These are phyloP conservation scores for Drosophila hamatofila DNA, from an alignment of 2,888 invertebrate species.

Conservation along the genomic window DNA sequence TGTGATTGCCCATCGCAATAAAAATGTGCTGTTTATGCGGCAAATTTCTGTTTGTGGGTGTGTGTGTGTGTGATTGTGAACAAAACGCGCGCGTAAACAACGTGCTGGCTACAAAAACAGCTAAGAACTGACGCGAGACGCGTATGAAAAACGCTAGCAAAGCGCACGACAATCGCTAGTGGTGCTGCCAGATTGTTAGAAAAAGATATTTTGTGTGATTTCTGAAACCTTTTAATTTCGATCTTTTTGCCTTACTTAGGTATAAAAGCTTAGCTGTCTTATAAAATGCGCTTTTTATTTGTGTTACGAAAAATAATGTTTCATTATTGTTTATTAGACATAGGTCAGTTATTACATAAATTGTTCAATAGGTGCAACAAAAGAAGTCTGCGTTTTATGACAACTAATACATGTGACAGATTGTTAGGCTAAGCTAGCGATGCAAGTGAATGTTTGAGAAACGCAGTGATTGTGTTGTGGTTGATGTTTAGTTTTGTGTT, in stretches of 20 bases:
- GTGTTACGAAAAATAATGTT: conserved; percentile 54
- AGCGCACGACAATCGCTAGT: conserved; percentile 53
- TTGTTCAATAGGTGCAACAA: conserved; percentile 52
- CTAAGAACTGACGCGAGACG: conserved; percentile 47
- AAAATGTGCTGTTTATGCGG: conserved; percentile 23
- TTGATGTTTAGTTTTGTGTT: conserved; percentile 43
- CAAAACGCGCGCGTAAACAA: conserved; percentile 51
- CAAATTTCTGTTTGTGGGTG: conserved; percentile 7
- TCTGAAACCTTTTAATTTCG: background rate
- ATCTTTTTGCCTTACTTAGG: background rate
- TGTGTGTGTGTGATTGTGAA: conserved; percentile 3
- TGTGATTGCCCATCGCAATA: conserved; percentile 67
- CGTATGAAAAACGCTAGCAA: conserved; percentile 52
- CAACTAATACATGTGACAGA: conserved; percentile 63
- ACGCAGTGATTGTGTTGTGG: conserved; percentile 38
- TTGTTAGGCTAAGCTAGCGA: conserved; percentile 62
- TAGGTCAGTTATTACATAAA: conserved; percentile 61
- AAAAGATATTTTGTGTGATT: background rate
- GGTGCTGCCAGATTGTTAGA: conserved; percentile 42
- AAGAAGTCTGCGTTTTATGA: conserved; percentile 51
- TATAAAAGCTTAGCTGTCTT: background rate
- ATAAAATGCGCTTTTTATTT: background rate
- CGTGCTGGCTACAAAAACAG: conserved; percentile 59
- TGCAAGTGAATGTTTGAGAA: conserved; percentile 60
- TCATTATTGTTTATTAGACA: conserved; percentile 55